Conservation (phyloP, 2,797 vertebrate genomes). For the Squalus acanthias region DNA sequence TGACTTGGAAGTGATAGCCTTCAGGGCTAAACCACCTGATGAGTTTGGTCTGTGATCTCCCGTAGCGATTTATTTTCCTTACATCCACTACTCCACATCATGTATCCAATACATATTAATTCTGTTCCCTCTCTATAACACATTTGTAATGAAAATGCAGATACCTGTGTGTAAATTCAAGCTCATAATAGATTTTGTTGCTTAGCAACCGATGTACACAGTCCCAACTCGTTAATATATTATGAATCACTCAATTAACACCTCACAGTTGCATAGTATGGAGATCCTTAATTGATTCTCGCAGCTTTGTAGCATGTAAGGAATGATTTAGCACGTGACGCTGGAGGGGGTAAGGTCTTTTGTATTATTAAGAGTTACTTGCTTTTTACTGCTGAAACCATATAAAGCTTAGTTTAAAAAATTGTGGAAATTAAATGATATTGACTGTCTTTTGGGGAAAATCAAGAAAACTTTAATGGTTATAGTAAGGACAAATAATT, state of each 20-base stretch:
- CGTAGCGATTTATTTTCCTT: neutral
- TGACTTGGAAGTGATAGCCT: neutral
- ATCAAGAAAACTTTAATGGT: neutral
- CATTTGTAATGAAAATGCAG: neutral
- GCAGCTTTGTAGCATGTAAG: neutral
- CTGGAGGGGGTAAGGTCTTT: neutral
- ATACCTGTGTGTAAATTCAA: neutral
- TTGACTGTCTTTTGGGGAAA: neutral
- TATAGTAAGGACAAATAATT: neutral
- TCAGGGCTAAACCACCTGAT: neutral
- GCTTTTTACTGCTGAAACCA: neutral
- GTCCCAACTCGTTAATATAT: neutral
- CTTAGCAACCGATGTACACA: neutral
- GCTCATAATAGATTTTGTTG: neutral
- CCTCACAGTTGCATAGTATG: neutral
- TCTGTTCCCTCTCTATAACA: neutral
- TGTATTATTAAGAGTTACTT: neutral
- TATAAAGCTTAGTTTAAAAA: neutral
- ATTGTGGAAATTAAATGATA: neutral
- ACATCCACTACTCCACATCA: neutral
- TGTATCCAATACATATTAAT: neutral
- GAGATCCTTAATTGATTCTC: neutral
- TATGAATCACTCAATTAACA: neutral
- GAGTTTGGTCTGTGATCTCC: neutral
- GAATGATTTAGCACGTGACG: neutral